Conservation (phyloP, 2,113 vertebrate genomes). For the Phylloscopus whistleri region DNA sequence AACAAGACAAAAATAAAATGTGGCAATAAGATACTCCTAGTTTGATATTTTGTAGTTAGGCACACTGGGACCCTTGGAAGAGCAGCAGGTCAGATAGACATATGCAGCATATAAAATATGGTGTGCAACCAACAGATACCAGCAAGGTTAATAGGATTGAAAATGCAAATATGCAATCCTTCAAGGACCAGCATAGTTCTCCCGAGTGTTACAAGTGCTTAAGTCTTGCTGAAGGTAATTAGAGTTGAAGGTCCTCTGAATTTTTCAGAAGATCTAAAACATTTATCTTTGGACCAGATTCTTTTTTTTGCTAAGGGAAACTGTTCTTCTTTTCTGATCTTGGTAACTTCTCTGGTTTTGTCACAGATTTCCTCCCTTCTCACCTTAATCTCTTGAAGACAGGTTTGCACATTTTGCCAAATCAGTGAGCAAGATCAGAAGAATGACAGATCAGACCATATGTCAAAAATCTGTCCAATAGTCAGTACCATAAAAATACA, state of each 20-base stretch:
- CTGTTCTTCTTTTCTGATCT: background rate
- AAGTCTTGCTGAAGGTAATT: background rate
- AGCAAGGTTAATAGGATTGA: background rate
- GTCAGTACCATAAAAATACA: background rate
- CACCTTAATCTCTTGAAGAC: background rate
- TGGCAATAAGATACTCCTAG: background rate
- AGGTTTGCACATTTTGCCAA: background rate
- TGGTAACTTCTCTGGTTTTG: background rate
- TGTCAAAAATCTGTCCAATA: background rate
- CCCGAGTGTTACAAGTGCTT: background rate
- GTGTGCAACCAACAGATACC: background rate
- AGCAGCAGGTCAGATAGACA: background rate
- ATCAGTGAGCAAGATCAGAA: background rate
- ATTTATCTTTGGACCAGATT: background rate
- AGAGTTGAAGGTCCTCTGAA: background rate
- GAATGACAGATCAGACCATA: background rate
- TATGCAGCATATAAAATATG: background rate
- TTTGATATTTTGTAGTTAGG: background rate
- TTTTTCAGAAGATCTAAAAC: slow-evolving; percentile 38
- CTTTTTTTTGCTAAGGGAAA: background rate
- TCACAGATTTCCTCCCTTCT: background rate
- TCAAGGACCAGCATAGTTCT: background rate
- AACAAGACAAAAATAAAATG: background rate
- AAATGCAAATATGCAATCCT: background rate
- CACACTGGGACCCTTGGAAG: background rate